phyloP scores from a whole-genome alignment of 30 jellyfish, hydroid and myxozoan genomes.

The Sanderia malayensis region DNA sequence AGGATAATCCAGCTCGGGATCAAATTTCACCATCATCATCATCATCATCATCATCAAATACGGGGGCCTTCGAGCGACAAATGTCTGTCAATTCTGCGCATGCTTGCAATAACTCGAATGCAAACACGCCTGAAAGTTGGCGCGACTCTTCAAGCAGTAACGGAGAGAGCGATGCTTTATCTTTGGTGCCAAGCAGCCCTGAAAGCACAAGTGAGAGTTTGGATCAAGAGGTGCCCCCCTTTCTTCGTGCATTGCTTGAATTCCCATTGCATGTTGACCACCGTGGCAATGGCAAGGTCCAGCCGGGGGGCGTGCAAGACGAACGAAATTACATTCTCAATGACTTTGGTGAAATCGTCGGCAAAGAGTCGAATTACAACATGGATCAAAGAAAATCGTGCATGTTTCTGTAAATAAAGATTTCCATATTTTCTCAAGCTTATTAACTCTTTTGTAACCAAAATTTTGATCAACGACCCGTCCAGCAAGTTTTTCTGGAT shows the following conservation, averaged over 20 bases:
- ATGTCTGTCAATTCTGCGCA: conserved; percentile 54
- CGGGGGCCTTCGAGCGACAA: conserved; percentile 34
- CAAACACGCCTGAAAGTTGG: conserved; percentile 61
- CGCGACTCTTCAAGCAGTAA: conserved; percentile 56
- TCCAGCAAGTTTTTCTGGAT: background rate
- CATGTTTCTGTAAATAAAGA: conserved; percentile 45
- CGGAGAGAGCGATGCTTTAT: conserved; percentile 56
- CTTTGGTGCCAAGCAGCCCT: conserved; percentile 74
- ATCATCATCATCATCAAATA: too few species aligned
- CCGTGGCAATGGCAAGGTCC: conserved; percentile 26
- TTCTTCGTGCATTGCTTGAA: conserved; percentile 62
- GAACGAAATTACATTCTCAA: conserved; percentile 48
- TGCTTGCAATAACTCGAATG: conserved; percentile 24
- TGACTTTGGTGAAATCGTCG: conserved; percentile 65
- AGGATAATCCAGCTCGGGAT: conserved; percentile 15
- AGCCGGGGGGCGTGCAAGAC: conserved; percentile 48
- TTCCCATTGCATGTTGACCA: conserved; percentile 62
- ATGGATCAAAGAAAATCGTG: conserved; percentile 38
- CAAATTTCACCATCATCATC: too few species aligned
- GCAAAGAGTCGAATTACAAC: conserved; percentile 52
- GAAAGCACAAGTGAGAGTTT: conserved; percentile 55
- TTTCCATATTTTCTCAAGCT: background rate
- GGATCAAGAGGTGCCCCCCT: conserved; percentile 72
- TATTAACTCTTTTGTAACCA: background rate
- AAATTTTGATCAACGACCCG: background rate